Conservation (phyloP, 92 coral and sea anemone genomes). For the Meandrina meandrites region DNA sequence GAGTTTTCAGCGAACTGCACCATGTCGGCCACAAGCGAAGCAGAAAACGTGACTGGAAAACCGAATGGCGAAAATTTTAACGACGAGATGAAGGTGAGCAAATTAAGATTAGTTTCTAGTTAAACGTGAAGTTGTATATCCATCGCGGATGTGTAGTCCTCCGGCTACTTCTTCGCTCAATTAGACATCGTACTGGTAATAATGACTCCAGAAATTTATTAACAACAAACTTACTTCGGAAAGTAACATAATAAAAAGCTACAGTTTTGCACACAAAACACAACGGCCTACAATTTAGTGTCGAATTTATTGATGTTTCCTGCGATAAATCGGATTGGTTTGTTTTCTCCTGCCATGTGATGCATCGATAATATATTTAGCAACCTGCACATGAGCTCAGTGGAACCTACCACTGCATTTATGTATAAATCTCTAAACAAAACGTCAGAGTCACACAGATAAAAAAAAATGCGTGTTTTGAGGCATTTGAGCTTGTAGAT, state of each 20-base stretch:
- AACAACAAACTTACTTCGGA: neutral
- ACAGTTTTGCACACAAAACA: neutral
- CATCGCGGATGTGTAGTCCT: neutral
- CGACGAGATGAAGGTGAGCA: conserved; percentile 83
- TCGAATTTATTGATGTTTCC: neutral
- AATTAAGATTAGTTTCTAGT: neutral
- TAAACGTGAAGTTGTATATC: neutral
- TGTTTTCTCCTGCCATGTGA: neutral
- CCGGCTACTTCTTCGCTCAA: too few species aligned
- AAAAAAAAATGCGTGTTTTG: too few species aligned
- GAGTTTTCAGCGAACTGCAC: neutral
- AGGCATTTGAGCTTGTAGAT: neutral
- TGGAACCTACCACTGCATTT: too few species aligned
- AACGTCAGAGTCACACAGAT: too few species aligned
- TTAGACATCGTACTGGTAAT: too few species aligned
- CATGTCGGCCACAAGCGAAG: conserved; percentile 34
- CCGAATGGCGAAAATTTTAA: conserved; percentile 66
- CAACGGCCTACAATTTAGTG: neutral
- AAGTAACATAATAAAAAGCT: neutral
- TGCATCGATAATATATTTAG: too few species aligned
- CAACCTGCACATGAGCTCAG: too few species aligned
- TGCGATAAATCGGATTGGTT: neutral
- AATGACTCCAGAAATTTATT: neutral
- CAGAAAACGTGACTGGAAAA: conserved; percentile 32
- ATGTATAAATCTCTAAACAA: too few species aligned